Base-by-base conservation (phyloP, 2,113 vertebrate species). In the Erpornis zantholeuca region DNA sequence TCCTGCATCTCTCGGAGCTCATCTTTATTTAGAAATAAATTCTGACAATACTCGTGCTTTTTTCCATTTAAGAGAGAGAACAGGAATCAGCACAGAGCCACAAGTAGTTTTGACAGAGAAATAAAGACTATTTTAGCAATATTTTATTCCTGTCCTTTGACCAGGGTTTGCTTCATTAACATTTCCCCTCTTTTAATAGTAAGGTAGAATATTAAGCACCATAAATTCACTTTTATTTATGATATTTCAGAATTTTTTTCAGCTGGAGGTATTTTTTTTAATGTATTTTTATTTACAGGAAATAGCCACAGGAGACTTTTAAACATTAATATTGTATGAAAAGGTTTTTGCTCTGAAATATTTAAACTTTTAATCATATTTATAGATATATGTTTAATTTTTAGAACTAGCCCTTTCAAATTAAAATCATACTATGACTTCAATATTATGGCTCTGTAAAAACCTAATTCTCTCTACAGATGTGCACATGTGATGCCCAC, bases 231-330 rank as follows among this genome's bases (percentile, higher is more conserved):
- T 95, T 97, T 96, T 77, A 78, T 92, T 95, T 80, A 92, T 82
- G 66, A 49, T 88, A 68, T 96, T 96, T 97, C 76, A 90, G 91
- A 96, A 97, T 27, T 86, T 97, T 10, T 86, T 96, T 96, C 87
- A 91, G 82, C 40, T 90, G 57, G n/a, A 80, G 87, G 78, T 27
- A 5, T 54, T 81, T 91, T 76, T 78, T 81, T 36, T 63, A 59
- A 54, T 72, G n/a, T n/a, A 47, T 73, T 82, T 92, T 86, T 93
- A 66, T 88, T 94, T 97, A 90, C 77, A 88, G 88, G 88, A 97
- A 91, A 92, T 24, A 72, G 63, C 71, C 50, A 57, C 19, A 19
- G 29, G 35, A 77, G 35, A 16, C 31, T 80, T 31, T 94, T 95
- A 77, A 86, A 36, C 23, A 81, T 92, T 85, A 83, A 81, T 84